phyloP scores from a whole-genome alignment of 2,888 invertebrate genomes.

The Pterobdella sp. region DNA sequence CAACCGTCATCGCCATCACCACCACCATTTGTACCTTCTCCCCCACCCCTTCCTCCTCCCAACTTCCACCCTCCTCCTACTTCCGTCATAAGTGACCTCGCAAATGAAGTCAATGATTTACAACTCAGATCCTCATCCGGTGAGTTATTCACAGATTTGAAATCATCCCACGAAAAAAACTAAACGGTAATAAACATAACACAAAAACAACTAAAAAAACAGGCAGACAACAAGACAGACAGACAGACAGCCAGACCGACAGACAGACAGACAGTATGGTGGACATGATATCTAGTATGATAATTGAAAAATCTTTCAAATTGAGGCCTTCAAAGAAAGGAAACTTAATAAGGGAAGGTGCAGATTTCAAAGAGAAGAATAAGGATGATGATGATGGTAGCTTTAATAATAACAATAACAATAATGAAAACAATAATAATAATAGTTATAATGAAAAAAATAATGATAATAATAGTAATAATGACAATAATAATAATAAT shows the following conservation, averaged over 20 bases:
- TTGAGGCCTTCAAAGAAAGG: constrained; percentile 23
- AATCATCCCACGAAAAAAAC: no score
- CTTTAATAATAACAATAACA: neutral
- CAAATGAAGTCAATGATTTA: no score
- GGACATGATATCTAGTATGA: constrained; percentile 18
- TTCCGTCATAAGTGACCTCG: neutral
- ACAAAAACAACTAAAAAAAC: neutral
- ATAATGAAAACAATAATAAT: neutral
- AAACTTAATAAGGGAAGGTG: constrained; percentile 1
- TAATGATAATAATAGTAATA: neutral
- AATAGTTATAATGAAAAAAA: neutral
- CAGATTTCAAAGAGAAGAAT: neutral
- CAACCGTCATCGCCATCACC: constrained; percentile 16
- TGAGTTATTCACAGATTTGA: no score
- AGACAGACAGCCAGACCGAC: neutral
- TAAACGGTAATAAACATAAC: no score
- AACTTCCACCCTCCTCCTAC: constrained; percentile 2
- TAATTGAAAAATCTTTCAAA: constrained; percentile 8
- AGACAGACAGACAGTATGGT: neutral
- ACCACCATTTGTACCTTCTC: constrained; percentile 23
- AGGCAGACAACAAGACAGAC: neutral
- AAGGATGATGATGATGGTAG: neutral
- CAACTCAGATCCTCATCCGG: no score
- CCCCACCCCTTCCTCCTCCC: constrained; percentile 19
- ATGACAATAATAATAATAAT: neutral